Conservation (phyloP, 2,113 vertebrate genomes). For the Coreoperca whiteheadi region DNA sequence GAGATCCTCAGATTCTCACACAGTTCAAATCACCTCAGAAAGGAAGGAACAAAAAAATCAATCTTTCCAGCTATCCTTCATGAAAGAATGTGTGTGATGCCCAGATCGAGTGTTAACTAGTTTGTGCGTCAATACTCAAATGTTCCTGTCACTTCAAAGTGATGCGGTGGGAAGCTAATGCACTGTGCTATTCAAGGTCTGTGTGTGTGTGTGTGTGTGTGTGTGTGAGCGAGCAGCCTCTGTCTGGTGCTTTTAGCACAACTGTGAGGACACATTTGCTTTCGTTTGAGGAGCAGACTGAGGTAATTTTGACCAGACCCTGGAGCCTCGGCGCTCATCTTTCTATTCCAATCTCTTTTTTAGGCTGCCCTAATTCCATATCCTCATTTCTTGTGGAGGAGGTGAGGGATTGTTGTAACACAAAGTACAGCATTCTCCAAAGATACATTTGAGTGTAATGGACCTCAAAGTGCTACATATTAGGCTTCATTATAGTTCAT, state of each 20-base stretch:
- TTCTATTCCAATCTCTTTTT: slow-evolving; percentile 75
- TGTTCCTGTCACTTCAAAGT: slow-evolving; percentile 43
- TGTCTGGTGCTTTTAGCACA: slow-evolving; percentile 37
- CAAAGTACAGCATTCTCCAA: slow-evolving; percentile 24
- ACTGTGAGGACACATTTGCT: slow-evolving; percentile 58
- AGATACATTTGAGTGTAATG: slow-evolving; percentile 10
- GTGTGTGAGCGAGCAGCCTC: slow-evolving; percentile 4
- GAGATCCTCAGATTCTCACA: neutral
- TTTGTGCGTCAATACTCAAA: slow-evolving; percentile 44
- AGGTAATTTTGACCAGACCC: slow-evolving; percentile 72
- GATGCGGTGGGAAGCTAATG: slow-evolving; percentile 39
- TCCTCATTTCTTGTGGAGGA: slow-evolving; percentile 65
- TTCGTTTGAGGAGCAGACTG: slow-evolving; percentile 66
- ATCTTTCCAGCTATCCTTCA: neutral
- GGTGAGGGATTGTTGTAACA: slow-evolving; percentile 31
- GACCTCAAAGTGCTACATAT: slow-evolving; percentile 4
- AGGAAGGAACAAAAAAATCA: slow-evolving; percentile 4
- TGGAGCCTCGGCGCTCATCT: slow-evolving; percentile 64
- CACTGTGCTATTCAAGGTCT: slow-evolving; percentile 29
- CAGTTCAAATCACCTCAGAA: neutral
- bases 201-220: slow-evolving; percentile 9
- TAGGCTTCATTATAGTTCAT: slow-evolving; percentile 1
- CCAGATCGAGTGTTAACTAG: neutral
- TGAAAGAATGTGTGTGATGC: slow-evolving; percentile 7
- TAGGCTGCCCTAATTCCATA: slow-evolving; percentile 74